Conservation (phyloP, 2,113 vertebrate genomes). For the Indicator maculatus region DNA sequence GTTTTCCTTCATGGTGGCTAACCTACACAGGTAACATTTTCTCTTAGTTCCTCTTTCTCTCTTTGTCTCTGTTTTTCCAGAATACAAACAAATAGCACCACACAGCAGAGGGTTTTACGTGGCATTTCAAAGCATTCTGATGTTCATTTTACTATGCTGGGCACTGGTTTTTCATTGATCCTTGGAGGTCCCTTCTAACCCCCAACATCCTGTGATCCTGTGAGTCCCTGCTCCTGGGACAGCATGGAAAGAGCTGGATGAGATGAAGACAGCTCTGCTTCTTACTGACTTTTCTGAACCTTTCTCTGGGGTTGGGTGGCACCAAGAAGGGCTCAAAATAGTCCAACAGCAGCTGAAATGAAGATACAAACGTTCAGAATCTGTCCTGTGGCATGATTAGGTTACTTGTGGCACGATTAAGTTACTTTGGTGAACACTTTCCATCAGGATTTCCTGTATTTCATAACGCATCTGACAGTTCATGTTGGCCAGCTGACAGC, state of each 20-base stretch:
- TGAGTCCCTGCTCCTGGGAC: not conserved
- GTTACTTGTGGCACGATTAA: not conserved
- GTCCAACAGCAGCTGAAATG: not conserved
- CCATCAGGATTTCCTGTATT: slow-evolving; percentile 6
- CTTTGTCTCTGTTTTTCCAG: not conserved
- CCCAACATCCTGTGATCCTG: too few species aligned
- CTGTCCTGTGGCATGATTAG: not conserved
- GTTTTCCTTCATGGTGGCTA: not conserved
- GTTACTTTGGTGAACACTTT: not conserved
- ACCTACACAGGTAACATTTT: not conserved
- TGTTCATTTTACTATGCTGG: not conserved
- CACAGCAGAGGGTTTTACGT: not conserved
- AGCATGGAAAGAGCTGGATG: not conserved
- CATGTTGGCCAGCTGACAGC: not conserved
- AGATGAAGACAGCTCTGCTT: not conserved
- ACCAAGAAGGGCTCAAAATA: not conserved
- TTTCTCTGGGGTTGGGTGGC: not conserved
- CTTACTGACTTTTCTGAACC: not conserved
- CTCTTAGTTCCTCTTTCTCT: not conserved
- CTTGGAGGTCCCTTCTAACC: too few species aligned
- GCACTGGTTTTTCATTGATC: not conserved
- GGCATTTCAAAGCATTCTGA: not conserved
- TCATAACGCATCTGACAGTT: not conserved
- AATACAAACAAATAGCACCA: not conserved
- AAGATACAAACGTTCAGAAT: not conserved